Base-by-base conservation (phyloP, 2,113 vertebrate species). In the Calyptomena viridis region DNA sequence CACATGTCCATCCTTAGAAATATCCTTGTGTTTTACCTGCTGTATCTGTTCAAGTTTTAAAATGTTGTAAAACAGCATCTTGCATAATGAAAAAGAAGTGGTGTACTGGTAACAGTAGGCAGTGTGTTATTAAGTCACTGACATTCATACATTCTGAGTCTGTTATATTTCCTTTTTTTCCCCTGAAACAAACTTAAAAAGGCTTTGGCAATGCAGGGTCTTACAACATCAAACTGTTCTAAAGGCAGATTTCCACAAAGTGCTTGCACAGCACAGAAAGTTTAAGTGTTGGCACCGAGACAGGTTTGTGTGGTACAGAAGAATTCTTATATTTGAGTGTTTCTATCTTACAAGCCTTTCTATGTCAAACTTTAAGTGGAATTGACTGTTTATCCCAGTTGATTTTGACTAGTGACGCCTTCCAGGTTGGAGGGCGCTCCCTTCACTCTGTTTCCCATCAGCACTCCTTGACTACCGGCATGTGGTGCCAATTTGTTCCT, bases 401-500 rank as follows among this genome's bases (percentile, higher is more conserved):
- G 96, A 94, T 96, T 98, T 96, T 96, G 90, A 96, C 85, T 77
- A 83, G 87, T 97, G 97, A 98, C 22, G 89, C 97, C 95, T 97
- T 94, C 94, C 96, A 97, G 90, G 94, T 97, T 97, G 96, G 96
- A 96, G 87, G 94, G 89, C 79, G 95, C 95, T 95, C 60, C 18
- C 80, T 96, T 94, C 93, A 20, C 93, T 97, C 97, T 98, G 96
- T 94, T 98, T 98, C 96, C 96, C 96, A 97, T 98, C 97, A 98
- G 95, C 85, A 89, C 92, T 97, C 91, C 92, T 96, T 86, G 93
- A 96, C 96, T 97, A 88, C 97, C 25, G 77, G 92, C 96, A 97
- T 98, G 97, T 98, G 97, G 95, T 98, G 97, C 97, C 97, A 98
- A 98, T 98, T 98, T 98, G 93, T 98, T 98, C 96, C 96, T 97